phyloP scores from a whole-genome alignment of 2,113 vertebrate species.

The Oceanites oceanicus region DNA sequence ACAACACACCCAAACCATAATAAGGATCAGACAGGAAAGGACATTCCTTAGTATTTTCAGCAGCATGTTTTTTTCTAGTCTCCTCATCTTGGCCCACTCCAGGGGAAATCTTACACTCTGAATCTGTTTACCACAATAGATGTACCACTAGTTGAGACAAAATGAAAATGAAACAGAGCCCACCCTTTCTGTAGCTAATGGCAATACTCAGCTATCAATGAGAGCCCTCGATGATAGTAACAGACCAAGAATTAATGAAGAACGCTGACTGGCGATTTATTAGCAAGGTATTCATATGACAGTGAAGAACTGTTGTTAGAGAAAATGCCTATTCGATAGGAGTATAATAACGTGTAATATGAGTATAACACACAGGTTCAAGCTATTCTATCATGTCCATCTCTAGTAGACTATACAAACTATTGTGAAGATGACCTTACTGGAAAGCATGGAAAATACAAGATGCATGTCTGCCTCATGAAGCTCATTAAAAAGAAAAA shows the following conservation, averaged over 20 bases:
- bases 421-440: background rate
- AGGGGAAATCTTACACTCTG: background rate
- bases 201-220: background rate
- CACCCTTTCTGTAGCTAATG: background rate
- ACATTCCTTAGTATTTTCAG: background rate
- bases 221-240: background rate
- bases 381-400: background rate
- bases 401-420: background rate
- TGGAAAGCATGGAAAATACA: background rate
- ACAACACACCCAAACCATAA: background rate
- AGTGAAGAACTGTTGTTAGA: background rate
- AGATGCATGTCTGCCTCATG: background rate
- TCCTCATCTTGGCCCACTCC: background rate
- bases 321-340: background rate
- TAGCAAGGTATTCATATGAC: background rate
- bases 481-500: constrained; percentile 29
- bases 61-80: background rate
- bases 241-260: background rate
- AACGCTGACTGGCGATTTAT: background rate
- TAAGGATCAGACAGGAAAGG: background rate
- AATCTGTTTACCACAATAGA: background rate
- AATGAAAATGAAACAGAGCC: background rate
- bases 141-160: background rate
- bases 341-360: background rate
- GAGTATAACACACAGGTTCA: background rate